Evolutionary conservation across 1,140 invertebrate species (phyloP).

Genomic region (Stenopsyche tienmushanensis): DNA sequence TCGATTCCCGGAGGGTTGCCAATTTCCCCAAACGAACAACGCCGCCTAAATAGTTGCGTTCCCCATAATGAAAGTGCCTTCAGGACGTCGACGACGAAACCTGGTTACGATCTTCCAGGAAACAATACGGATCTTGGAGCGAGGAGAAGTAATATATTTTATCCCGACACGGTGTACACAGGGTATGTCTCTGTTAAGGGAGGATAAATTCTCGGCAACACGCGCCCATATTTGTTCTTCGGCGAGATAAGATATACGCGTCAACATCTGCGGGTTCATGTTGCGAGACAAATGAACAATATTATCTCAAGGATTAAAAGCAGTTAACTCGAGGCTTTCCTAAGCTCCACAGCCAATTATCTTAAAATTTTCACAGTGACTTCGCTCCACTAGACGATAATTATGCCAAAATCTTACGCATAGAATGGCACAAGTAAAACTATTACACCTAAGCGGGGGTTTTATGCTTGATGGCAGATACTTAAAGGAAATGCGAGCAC

Average conservation of each 20-base stretch:
- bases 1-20: conserved; percentile 12
- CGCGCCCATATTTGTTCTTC: too few species aligned
- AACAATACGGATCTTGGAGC: not conserved
- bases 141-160: conserved; percentile 9
- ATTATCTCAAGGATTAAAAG: conserved; percentile 15
- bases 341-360: conserved; percentile 3
- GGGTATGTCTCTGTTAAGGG: not conserved
- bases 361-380: not conserved
- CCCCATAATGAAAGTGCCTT: conserved; percentile 4
- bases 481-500: too few species aligned
- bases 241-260: conserved; percentile 21
- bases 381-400: not conserved
- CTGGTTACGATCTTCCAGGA: too few species aligned
- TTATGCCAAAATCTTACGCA: not conserved
- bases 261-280: conserved; percentile 13
- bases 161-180: not conserved
- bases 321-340: not conserved
- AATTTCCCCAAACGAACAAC: conserved; percentile 20
- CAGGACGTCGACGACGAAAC: not conserved
- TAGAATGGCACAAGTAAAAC: not conserved
- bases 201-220: conserved; percentile 16
- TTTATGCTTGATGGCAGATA: not conserved
- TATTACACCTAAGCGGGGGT: not conserved
- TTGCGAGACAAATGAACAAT: conserved; percentile 11
- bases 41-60: conserved; percentile 13